Base-by-base conservation (phyloP, 2,797 vertebrate species). In the Craterocephalus amniculus region DNA sequence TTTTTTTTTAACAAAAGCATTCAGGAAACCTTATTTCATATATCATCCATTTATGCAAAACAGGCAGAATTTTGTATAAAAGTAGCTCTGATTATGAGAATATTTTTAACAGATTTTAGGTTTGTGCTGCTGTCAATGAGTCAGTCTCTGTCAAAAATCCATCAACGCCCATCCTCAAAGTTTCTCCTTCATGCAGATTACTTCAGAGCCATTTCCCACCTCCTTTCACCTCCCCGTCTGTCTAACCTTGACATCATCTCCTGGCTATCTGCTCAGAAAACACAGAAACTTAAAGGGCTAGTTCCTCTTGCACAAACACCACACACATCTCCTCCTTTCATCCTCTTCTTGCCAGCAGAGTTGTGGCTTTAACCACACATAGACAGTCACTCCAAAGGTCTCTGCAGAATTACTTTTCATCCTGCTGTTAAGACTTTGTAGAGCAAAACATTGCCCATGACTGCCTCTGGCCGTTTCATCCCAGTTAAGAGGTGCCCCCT, bases 111-210 rank as follows among this genome's bases (percentile, higher is more conserved):
- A 55, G 29, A 56, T 79, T 36, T 72, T 36, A 48, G 55, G 32
- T 63, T 29, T 52, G 5, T 26, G 18, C 54, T 59, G 29, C 27
- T 32, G 40, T 66, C 67, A 75, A 29, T 51, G 70, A 78, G 61
- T 66, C 24, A 31, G 43, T 67, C 34, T 0, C 6, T 52, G 74
- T 80, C 68, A 1, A 34, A 8, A 34, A 34, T 34, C 32, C 29
- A 31, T 31, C 29, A 31, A 31, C 29, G 82, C 76, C 72, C 65
- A 64, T 84, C 74, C 38, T 56, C 3, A 51, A 49, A 22, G 63
- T 68, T 22, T 64, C 63, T 20, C 75, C 36, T 69, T 60, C 32
- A 78, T 78, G 74, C 38, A 81, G 74, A 81, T 75, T 58, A 60
- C 32, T 69, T 63, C 43, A 54, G 58, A 81, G 58, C 62, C 63